Conservation (phyloP, 1,140 invertebrate species). For the Papilio helenus region DNA sequence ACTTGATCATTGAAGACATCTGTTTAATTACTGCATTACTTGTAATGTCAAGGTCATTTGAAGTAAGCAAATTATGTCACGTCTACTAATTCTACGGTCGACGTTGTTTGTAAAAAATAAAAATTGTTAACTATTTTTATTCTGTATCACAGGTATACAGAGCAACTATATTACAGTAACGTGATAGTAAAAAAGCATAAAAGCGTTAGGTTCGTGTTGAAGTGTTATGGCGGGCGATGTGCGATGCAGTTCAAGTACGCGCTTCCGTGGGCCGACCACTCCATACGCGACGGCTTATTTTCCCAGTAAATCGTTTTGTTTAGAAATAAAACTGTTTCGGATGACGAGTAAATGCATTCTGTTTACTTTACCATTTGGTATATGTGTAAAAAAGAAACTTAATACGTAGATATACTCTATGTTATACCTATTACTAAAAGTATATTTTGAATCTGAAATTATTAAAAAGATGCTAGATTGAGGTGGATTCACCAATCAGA, state of each 20-base stretch:
- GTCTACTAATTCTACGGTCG: background rate
- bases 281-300: constrained; percentile 13
- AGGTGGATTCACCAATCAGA: too few relatives aligned
- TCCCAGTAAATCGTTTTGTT: constrained; percentile 20
- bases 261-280: constrained; percentile 29
- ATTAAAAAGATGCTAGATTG: too few relatives aligned
- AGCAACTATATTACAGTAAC: background rate
- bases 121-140: background rate
- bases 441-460: background rate
- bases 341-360: constrained; percentile 7
- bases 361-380: background rate
- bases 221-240: constrained; percentile 23
- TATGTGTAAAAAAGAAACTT: background rate
- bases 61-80: background rate
- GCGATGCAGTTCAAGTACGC: constrained; percentile 10
- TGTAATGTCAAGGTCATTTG: background rate
- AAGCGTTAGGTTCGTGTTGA: background rate
- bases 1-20: too few relatives aligned
- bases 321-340: constrained; percentile 10
- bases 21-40: background rate
- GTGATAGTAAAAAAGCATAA: constrained; percentile 18
- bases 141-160: background rate
- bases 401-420: background rate
- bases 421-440: background rate
- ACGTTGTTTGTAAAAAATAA: too few relatives aligned